Evolutionary conservation across 2,888 invertebrate species (phyloP).

Genomic region (Drosophila gaucha): DNA sequence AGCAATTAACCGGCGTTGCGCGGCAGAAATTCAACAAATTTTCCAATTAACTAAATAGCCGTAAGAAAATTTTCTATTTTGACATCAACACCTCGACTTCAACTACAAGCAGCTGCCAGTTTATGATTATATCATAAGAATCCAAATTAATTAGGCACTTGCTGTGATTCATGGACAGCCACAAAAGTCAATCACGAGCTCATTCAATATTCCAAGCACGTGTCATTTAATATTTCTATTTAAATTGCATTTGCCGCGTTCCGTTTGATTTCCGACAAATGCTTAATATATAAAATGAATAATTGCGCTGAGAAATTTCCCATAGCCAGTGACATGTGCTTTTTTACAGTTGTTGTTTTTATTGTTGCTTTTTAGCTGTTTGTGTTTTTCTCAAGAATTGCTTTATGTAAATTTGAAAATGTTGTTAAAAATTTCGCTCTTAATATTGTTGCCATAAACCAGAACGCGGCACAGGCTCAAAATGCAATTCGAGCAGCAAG

Average conservation of each 20-base stretch:
- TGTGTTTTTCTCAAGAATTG: constrained; percentile 24
- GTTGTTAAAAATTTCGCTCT: constrained; percentile 16
- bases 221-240: constrained; percentile 40
- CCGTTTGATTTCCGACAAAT: constrained; percentile 48
- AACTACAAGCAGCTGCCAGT: not conserved
- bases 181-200: constrained; percentile 16
- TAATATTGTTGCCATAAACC: constrained; percentile 23
- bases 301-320: constrained; percentile 36
- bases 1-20: not conserved
- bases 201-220: constrained; percentile 49
- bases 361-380: constrained; percentile 1
- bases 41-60: not conserved
- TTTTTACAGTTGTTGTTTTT: not conserved
- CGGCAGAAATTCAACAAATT: not conserved
- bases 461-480: constrained; percentile 24
- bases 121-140: constrained; percentile 3
- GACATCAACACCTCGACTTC: not conserved
- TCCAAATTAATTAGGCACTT: constrained; percentile 29
- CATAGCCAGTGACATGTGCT: constrained; percentile 8
- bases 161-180: constrained; percentile 45
- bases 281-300: constrained; percentile 28
- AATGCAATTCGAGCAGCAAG: constrained; percentile 33
- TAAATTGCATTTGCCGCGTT: constrained; percentile 32
- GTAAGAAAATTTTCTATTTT: not conserved
- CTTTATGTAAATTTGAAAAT: constrained; percentile 36